Evolutionary conservation across 2,113 vertebrate genomes (phyloP).

Genomic region (Spermophilus dauricus): DNA sequence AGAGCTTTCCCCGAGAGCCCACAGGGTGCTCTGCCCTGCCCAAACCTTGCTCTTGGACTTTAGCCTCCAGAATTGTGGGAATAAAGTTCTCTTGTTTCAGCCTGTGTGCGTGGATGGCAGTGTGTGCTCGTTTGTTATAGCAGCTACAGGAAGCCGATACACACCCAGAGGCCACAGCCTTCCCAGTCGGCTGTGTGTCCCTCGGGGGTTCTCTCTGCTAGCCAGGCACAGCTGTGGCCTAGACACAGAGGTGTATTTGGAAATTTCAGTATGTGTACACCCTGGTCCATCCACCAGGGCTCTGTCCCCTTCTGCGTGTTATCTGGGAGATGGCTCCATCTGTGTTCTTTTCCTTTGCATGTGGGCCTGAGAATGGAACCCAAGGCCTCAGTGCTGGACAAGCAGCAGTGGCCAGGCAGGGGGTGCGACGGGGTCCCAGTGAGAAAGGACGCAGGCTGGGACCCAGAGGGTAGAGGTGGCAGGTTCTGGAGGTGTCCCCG

Average conservation of each 20-base stretch:
- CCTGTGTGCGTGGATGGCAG: no score
- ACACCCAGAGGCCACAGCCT: background rate
- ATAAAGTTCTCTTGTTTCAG: background rate
- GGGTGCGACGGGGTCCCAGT: background rate
- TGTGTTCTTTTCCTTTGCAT: no score
- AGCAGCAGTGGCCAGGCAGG: background rate
- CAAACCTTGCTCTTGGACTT: background rate
- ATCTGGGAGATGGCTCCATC: no score
- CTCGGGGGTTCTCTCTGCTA: background rate
- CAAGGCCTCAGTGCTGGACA: no score
- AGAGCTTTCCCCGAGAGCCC: background rate
- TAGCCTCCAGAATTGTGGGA: background rate
- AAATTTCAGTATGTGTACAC: no score
- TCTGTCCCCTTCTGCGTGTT: no score
- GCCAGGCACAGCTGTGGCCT: background rate
- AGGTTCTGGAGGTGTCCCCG: background rate
- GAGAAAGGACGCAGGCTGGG: no score
- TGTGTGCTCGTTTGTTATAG: background rate
- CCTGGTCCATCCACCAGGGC: no score
- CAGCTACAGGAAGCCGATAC: background rate
- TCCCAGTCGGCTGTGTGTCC: background rate
- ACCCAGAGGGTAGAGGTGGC: background rate
- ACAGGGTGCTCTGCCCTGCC: fast-evolving
- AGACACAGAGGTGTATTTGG: background rate
- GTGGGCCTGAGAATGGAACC: background rate